Evolutionary conservation across 1,140 invertebrate species (phyloP).

Genomic region (Meloidogyne chitwoodi): DNA sequence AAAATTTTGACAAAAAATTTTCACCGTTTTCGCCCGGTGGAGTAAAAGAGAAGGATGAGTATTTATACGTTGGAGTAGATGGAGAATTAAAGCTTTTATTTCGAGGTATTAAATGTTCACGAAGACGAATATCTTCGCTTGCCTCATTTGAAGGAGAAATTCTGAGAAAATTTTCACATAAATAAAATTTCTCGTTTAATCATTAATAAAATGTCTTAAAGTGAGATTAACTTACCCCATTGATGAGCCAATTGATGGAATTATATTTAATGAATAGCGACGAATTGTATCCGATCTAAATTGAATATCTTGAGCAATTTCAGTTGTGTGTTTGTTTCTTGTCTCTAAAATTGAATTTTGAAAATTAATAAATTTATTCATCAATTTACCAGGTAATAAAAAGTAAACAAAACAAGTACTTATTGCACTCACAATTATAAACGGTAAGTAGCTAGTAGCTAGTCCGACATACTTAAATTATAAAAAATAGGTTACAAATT

Average conservation of each 20-base stretch:
- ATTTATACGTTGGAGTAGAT: not conserved
- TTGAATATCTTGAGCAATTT: conserved; percentile 34
- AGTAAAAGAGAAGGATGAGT: not conserved
- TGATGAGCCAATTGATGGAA: conserved; percentile 3
- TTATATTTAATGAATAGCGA: conserved; percentile 12
- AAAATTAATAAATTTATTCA: not conserved
- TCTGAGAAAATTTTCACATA: not conserved
- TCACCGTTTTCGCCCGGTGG: not conserved
- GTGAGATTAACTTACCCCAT: not conserved
- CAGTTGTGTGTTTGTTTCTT: conserved; percentile 27
- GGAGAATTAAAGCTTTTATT: conserved; percentile 7
- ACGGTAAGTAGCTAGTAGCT: conserved; percentile 51
- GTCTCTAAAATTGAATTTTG: conserved; percentile 37
- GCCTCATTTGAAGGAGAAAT: conserved; percentile 16
- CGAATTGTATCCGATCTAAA: conserved; percentile 12
- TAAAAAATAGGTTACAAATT: not conserved
- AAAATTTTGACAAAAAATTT: not conserved
- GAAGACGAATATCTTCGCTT: not conserved
- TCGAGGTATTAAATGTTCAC: not conserved
- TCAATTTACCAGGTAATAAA: conserved; percentile 46
- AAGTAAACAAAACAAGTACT: conserved; percentile 49
- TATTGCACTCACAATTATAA: conserved; percentile 47
- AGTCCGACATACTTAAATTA: conserved; percentile 51
- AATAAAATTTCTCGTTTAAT: not conserved
- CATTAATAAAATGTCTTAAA: not conserved